Percentiles rank a stretch among this genome's conserved stretches.
These are phyloP conservation scores for Allophyes oxyacanthae DNA, from an alignment of 2,888 invertebrate species.

Conservation along the genomic window DNA sequence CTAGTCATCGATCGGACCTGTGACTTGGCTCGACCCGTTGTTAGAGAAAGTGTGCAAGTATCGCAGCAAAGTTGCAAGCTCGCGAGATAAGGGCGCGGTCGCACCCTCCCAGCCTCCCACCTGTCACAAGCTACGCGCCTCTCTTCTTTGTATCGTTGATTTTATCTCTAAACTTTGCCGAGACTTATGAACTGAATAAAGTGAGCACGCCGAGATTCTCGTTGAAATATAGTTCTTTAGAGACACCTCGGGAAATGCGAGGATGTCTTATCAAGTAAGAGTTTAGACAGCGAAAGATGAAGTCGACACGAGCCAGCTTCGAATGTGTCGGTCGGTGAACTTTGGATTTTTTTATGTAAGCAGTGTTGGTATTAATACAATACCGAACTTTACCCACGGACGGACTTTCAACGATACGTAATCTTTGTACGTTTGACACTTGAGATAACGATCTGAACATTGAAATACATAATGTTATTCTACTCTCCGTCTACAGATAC, in stretches of 20 bases:
- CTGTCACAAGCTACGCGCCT: constrained; percentile 66
- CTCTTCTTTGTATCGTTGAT: constrained; percentile 72
- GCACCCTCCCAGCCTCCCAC: constrained; percentile 64
- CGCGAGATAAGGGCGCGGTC: constrained; percentile 67
- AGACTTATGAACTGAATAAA: constrained; percentile 73
- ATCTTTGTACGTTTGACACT: too few relatives aligned
- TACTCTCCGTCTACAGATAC: too few relatives aligned
- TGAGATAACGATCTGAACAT: too few relatives aligned
- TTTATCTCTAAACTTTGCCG: constrained; percentile 74
- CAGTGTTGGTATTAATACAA: background rate
- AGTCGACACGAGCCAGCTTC: constrained; percentile 20
- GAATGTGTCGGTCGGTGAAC: constrained; percentile 14
- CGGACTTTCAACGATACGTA: too few relatives aligned
- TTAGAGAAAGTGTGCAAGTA: constrained; percentile 51
- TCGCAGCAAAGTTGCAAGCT: constrained; percentile 62
- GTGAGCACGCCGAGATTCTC: constrained; percentile 58
- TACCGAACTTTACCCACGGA: background rate
- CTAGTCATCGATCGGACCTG: constrained; percentile 51
- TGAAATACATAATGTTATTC: too few relatives aligned
- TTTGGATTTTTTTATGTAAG: constrained; percentile 7
- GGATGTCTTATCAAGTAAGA: constrained; percentile 56
- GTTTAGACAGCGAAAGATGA: constrained; percentile 53
- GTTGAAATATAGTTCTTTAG: constrained; percentile 62
- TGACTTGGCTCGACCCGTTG: constrained; percentile 45
- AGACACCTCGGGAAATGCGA: constrained; percentile 59